These are phyloP conservation scores for Patagioenas fasciata DNA, from an alignment of 2,113 vertebrate species.

Conservation along the genomic window DNA sequence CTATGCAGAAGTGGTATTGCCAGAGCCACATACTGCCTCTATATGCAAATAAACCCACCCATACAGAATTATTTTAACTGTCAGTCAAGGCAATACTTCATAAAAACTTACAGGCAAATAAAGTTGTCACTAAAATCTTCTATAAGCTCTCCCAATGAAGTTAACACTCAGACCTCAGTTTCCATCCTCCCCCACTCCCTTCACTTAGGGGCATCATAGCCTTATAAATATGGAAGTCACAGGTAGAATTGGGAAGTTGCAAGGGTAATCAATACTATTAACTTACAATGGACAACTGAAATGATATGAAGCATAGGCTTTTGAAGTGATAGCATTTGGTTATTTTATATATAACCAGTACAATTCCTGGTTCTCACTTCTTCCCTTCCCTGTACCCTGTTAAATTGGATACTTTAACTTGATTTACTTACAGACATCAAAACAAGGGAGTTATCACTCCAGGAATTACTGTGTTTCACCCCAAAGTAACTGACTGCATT, in stretches of 20 bases:
- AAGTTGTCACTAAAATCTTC: not conserved
- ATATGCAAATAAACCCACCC: not conserved
- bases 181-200: not conserved
- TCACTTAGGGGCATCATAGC: not conserved
- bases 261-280: not conserved
- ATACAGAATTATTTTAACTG: not conserved
- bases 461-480: not conserved
- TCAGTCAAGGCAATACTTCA: not conserved
- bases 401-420: not conserved
- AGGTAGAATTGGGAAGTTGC: not conserved
- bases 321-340: slow-evolving; percentile 29
- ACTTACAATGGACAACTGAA: not conserved
- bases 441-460: not conserved
- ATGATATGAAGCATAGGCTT: not conserved
- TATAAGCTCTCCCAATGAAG: not conserved
- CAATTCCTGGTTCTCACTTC: not conserved
- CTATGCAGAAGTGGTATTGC: slow-evolving; percentile 43
- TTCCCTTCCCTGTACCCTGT: not conserved
- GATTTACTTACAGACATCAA: not conserved
- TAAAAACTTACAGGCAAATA: not conserved
- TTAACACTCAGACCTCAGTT: not conserved
- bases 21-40: slow-evolving; percentile 22
- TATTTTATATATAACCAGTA: not conserved
- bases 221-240: not conserved
- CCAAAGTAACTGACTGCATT: not conserved